Evolutionary conservation across 2,113 vertebrate species (phyloP).

Genomic region (Pyrgilauda ruficollis): DNA sequence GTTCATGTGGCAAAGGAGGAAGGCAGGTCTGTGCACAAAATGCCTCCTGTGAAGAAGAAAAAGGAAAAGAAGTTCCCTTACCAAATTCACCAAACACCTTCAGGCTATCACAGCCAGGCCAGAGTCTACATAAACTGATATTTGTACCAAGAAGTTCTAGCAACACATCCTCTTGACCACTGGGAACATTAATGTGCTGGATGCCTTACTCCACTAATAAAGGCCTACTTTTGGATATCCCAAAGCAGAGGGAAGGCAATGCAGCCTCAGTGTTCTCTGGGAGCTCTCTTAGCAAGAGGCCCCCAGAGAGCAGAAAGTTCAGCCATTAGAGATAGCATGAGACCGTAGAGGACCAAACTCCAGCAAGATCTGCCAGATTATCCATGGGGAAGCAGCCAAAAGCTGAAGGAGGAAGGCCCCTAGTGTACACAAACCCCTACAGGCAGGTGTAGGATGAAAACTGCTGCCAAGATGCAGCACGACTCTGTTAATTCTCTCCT

Average conservation of each 20-base stretch:
- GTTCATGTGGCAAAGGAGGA: not conserved
- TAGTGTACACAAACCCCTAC: not conserved
- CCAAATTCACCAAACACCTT: not conserved
- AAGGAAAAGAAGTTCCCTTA: not conserved
- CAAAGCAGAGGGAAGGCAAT: not conserved
- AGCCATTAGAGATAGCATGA: accelerated
- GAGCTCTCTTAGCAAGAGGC: not conserved
- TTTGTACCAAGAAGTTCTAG: not conserved
- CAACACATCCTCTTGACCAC: not conserved
- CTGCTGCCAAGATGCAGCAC: accelerated
- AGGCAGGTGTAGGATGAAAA: not conserved
- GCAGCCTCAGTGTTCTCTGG: not conserved
- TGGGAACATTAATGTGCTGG: not conserved
- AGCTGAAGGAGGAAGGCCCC: not conserved
- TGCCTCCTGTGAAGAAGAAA: not conserved
- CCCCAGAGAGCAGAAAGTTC: not conserved
- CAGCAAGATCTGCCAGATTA: not conserved
- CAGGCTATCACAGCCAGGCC: not conserved
- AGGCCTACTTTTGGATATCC: not conserved
- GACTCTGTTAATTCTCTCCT: not conserved
- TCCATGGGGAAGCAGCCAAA: not conserved
- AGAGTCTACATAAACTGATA: not conserved
- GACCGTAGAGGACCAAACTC: not conserved
- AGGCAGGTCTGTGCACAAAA: not conserved
- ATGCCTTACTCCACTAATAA: not conserved